These are phyloP conservation scores for Limnephilus auricula DNA, from an alignment of 2,888 invertebrate species.

Conservation along the genomic window DNA sequence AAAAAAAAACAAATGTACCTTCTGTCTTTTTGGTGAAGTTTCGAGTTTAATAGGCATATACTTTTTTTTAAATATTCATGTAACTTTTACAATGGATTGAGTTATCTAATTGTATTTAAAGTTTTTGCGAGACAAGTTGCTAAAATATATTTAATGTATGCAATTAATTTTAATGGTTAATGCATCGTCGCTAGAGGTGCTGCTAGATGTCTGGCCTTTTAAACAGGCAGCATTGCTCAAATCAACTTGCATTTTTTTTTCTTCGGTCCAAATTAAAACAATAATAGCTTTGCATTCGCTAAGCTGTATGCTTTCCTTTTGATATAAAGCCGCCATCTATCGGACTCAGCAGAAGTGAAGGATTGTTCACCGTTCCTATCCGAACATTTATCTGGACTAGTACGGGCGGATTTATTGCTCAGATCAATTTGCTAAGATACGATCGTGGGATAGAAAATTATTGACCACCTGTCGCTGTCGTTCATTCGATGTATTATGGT, in stretches of 20 bases:
- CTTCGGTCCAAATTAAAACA: not conserved
- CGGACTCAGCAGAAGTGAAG: not conserved
- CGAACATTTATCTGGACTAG: not conserved
- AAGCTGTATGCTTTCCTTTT: not conserved
- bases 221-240: not conserved
- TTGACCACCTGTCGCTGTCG: not conserved
- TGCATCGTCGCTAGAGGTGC: not conserved
- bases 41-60: too few species aligned
- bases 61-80: not conserved
- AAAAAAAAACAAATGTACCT: too few species aligned
- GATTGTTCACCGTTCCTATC: not conserved
- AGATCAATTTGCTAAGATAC: not conserved
- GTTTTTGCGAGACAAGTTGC: not conserved
- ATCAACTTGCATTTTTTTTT: not conserved
- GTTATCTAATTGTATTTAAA: not conserved
- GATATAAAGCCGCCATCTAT: not conserved
- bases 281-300: constrained; percentile 2
- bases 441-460: not conserved
- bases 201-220: not conserved
- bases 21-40: too few species aligned
- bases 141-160: not conserved
- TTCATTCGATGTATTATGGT: not conserved
- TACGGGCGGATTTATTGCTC: not conserved
- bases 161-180: not conserved
- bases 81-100: not conserved